Evolutionary conservation across 2,888 invertebrate species (phyloP).

Genomic region (Gortyna flavago): DNA sequence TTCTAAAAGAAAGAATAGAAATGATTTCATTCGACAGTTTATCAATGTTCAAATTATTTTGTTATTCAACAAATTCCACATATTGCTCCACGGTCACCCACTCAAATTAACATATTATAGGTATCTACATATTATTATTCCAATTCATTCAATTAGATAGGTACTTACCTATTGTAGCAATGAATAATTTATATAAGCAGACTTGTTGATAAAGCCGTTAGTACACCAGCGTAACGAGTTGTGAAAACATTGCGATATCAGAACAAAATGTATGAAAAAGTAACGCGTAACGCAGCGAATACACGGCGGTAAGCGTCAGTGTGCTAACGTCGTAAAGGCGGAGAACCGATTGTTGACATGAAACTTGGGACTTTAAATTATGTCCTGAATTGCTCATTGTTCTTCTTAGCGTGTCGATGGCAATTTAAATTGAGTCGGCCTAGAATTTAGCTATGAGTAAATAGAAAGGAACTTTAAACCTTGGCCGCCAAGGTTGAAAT

Average conservation of each 20-base stretch:
- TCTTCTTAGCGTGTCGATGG: not conserved
- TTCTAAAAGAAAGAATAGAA: too few relatives aligned
- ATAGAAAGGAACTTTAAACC: not conserved
- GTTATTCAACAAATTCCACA: too few relatives aligned
- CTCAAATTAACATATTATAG: too few relatives aligned
- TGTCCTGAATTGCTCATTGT: not conserved
- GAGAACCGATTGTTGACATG: too few relatives aligned
- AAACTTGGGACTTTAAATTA: not conserved
- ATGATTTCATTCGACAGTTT: not conserved
- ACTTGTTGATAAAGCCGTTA: not conserved
- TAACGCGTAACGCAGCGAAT: too few relatives aligned
- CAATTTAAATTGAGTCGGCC: not conserved
- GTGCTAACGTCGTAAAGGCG: too few relatives aligned
- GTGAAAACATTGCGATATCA: too few relatives aligned
- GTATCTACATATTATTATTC: too few relatives aligned
- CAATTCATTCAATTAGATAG: not conserved
- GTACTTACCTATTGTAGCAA: slow-evolving; percentile 2
- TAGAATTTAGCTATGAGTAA: not conserved
- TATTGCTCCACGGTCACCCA: too few relatives aligned
- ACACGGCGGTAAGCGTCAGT: too few relatives aligned
- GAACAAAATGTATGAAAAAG: too few relatives aligned
- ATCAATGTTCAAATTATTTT: slow-evolving; percentile 4
- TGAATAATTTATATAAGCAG: not conserved
- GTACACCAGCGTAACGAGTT: too few relatives aligned
- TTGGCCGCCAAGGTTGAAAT: not conserved